A percentile compares a stretch with the other conserved stretches of the same genome.
Evolutionary conservation across 2,888 invertebrate species (phyloP).

Genomic region (Charanyca ferruginea): DNA sequence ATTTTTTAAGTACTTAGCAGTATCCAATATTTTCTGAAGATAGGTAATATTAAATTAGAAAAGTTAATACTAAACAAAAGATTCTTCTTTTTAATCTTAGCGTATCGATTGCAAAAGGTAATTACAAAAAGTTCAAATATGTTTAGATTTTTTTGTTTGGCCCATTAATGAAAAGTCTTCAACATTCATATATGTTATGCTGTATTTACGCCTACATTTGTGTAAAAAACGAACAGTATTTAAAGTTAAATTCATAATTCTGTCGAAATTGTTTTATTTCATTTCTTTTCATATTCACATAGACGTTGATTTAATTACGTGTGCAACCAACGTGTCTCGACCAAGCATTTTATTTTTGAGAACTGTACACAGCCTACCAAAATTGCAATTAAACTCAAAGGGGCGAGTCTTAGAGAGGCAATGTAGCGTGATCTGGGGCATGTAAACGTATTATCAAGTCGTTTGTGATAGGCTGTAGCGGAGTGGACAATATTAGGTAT

Average conservation of each 20-base stretch:
- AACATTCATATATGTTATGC: no score
- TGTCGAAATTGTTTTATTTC: not conserved
- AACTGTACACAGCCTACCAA: slow-evolving; percentile 64
- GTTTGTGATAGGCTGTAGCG: slow-evolving; percentile 60
- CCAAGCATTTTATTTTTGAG: slow-evolving; percentile 63
- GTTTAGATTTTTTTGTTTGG: no score
- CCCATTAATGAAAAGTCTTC: no score
- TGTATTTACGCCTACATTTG: no score
- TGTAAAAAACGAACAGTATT: not conserved
- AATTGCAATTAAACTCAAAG: slow-evolving; percentile 82
- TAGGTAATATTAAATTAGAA: no score
- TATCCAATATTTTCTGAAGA: no score
- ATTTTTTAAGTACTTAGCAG: no score
- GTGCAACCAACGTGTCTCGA: slow-evolving; percentile 28
- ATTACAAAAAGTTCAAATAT: no score
- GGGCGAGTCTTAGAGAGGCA: slow-evolving; percentile 76
- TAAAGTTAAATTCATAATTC: not conserved
- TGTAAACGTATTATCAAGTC: slow-evolving; percentile 75
- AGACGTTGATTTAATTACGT: slow-evolving; percentile 39
- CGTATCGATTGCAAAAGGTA: no score
- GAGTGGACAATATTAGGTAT: not conserved
- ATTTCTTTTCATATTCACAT: not conserved
- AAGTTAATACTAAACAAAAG: no score
- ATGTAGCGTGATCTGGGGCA: slow-evolving; percentile 77
- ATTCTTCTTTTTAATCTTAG: no score